Conservation (phyloP, 2,888 invertebrate species). For the Ennomos fuscantarius region DNA sequence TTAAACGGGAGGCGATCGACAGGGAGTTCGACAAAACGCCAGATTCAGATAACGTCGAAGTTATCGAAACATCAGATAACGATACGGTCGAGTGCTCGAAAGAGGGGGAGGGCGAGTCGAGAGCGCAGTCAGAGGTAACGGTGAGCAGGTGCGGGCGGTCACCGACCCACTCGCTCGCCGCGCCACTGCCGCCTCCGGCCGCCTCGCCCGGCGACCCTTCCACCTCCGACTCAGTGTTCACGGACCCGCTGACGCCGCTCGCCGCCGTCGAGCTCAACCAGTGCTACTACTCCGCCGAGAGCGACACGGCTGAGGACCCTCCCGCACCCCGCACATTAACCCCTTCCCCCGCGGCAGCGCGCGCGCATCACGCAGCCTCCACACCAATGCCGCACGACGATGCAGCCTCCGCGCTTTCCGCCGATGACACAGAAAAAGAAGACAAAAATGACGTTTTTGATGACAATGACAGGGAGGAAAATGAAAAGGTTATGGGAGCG, state of each 20-base stretch:
- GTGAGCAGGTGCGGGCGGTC: conserved; percentile 79
- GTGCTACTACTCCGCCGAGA: conserved; percentile 87
- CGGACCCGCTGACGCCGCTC: conserved; percentile 88
- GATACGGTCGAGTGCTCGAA: conserved; percentile 78
- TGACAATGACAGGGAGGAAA: conserved; percentile 73
- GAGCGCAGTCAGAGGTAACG: conserved; percentile 77
- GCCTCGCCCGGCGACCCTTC: conserved; percentile 84
- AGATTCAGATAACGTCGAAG: conserved; percentile 78
- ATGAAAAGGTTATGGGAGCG: conserved; percentile 78
- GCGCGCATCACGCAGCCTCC: conserved; percentile 40
- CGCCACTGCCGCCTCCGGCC: conserved; percentile 52
- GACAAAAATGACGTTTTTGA: conserved; percentile 70
- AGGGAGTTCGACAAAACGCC: conserved; percentile 78
- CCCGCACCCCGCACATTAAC: conserved; percentile 68
- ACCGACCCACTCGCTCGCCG: conserved; percentile 76
- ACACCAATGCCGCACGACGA: conserved; percentile 72
- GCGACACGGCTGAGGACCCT: conserved; percentile 73
- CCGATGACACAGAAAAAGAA: conserved; percentile 68
- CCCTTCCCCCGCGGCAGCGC: conserved; percentile 50
- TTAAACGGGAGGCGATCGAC: conserved; percentile 67
- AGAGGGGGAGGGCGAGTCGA: conserved; percentile 62
- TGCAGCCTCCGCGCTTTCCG: conserved; percentile 63
- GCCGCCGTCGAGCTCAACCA: conserved; percentile 86
- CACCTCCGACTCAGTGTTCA: conserved; percentile 90
- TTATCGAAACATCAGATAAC: conserved; percentile 77